Evolutionary conservation across 2,113 vertebrate species (phyloP), one percentile per base, ranked within the genome.

Genomic region (Lontra canadensis): DNA sequence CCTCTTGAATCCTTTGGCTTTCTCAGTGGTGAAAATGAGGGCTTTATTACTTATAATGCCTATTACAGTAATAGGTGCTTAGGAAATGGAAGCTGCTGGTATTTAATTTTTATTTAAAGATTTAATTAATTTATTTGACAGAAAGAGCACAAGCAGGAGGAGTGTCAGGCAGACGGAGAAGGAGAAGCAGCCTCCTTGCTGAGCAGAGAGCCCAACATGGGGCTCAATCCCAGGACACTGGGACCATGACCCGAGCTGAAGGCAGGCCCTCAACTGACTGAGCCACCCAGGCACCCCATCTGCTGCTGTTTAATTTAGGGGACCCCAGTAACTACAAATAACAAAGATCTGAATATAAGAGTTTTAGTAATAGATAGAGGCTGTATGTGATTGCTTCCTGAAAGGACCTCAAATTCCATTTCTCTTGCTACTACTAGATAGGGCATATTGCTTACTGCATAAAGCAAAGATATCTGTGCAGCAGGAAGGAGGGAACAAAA

Each of bases 311-410:
- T 85, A 83, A 80, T 92, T 95, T 88, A 49, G 47, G 31, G 92
- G 73, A 94, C 52, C 18, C 76, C 36, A 92, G 59, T 87, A 83
- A 83, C 84, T 97, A 79, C 47, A 52, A 92, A 69, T 88, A 97
- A 74, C 47, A 61, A 87, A 88, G 61, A 84, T 88, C 49, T 82
- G 55, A 71, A 21, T 90, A 2, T 93, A 81, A 63, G 65, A 67
- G 39, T 39, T 94, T 74, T 55, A 80, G 49, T 92, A 96, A 80
- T 4, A 93, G 47, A 78, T 94, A 96, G 47, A 86, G 44, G 55
- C 55, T 63, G 47, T 39, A 25, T 3, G 1, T 36, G 34, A 69
- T 92, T 49, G 73, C 61, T 90, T 80, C 44, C 34, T 88, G 23
- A 88, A 76, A 15, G 20, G n/a, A 95, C 67, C 90, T 88, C 80